Percentiles rank a stretch among this genome's conserved stretches.
These are phyloP conservation scores for Atherinosoma microstoma DNA, from an alignment of 2,797 vertebrate species.

Conservation along the genomic window DNA sequence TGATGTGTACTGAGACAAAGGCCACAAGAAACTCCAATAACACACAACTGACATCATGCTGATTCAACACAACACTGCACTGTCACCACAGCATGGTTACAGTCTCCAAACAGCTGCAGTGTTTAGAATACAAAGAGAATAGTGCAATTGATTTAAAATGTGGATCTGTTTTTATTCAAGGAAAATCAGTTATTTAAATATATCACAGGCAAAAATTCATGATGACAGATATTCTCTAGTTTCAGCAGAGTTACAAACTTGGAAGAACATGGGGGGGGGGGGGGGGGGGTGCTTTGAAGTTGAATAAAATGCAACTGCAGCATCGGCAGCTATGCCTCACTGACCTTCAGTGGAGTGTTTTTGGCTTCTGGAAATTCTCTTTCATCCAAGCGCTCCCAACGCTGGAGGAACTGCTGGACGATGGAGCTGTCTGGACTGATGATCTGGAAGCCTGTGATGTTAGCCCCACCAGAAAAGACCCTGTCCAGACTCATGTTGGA, in stretches of 20 bases:
- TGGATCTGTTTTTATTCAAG: not conserved
- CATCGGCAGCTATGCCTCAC: slow-evolving; percentile 43
- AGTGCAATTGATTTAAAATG: slow-evolving; percentile 5
- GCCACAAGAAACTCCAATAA: slow-evolving; percentile 35
- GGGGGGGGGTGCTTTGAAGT: slow-evolving; percentile 29
- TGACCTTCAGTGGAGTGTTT: slow-evolving; percentile 93
- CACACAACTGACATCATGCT: slow-evolving; percentile 23
- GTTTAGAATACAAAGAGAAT: not conserved
- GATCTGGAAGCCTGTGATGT: slow-evolving; percentile 97
- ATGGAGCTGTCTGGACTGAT: slow-evolving; percentile 94
- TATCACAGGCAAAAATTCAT: not conserved
- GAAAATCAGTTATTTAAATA: not conserved
- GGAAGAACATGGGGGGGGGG: not conserved
- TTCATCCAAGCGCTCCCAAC: slow-evolving; percentile 97
- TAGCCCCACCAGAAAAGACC: slow-evolving; percentile 95
- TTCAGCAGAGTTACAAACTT: slow-evolving; percentile 31
- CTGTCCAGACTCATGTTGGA: slow-evolving; percentile 93
- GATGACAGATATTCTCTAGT: slow-evolving; percentile 32
- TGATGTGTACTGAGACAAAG: slow-evolving; percentile 90
- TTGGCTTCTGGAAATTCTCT: slow-evolving; percentile 97
- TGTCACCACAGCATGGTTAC: slow-evolving; percentile 28
- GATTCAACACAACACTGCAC: slow-evolving; percentile 6
- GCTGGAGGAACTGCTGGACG: slow-evolving; percentile 97
- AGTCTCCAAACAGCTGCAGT: not conserved
- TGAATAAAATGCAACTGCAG: slow-evolving; percentile 48